Evolutionary conservation across 2,113 vertebrate genomes (phyloP), one percentile per base, ranked within the genome.

Genomic region (Muntiacus reevesi): DNA sequence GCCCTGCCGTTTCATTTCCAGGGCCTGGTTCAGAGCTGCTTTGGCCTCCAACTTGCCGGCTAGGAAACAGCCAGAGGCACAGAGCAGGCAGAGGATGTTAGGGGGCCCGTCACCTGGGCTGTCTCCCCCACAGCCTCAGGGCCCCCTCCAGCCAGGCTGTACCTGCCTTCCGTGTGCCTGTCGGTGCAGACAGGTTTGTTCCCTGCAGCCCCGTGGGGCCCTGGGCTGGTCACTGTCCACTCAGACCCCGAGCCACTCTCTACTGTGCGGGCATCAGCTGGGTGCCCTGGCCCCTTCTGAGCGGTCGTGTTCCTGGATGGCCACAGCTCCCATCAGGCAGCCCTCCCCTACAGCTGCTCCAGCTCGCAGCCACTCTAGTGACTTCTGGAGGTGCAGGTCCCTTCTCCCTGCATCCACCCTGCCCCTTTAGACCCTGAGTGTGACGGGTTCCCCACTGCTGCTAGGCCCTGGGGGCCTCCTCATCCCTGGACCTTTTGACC

Each of bases 1-100:
- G 1, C 99, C 99, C 74, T 99, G 99, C 64, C 99, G 99, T 97
- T 99, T 99, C 99, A 99, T 99, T 97, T 99, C 99, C 89, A 99
- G 97, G 60, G 99, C 99, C 98, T 99, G 99, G n/a, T 99, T 99
- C 95, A 99, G 97, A 1, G 99, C 99, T 0, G 99, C 99, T 98
- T 97, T 99, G 87, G 99, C 99, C 98, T 99, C 99, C 62, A 99
- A 57, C 98, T 98, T 98, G 85, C 99, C 98, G 89, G 99, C 99
- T 99, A 98, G 81, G 99, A 99, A 0, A 87, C 94, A 92, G 76
- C 2, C 52, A 8, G 17, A 12, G n/a, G 84, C 4, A 1, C 1
- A 30, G 16, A 13, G 50, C 3, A 74, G 57, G 40, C 43, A 10
- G 4, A 40, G 86, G 47, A 33, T 4, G 3, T 25, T 33, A 1